Base-by-base conservation (phyloP, 2,888 invertebrate genomes). In the Agrypnus murinus region DNA sequence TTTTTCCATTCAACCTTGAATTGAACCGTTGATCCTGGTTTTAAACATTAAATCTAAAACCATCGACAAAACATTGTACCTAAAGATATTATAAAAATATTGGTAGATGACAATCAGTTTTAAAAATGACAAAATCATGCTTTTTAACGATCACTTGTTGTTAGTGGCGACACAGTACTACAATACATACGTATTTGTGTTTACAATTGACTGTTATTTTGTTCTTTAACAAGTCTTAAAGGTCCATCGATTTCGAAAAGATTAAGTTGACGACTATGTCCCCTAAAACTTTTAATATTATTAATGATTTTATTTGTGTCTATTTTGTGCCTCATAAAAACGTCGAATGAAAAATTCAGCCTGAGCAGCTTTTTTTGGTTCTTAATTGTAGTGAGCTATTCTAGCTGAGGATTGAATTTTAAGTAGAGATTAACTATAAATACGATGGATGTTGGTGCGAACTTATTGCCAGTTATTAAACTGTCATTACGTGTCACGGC, bases 401-500 rank as follows among this genome's bases (percentile, higher is more conserved):
- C 53, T 57, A 57, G 55, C 19, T 58, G 46, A 48, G 58, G 66
- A 50, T 14, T 58, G 67, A 67, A 67, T 67, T 60, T 60, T 60
- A 62, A 67, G 59, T 55, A 60, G 67, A 60, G 67, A 67, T 67
- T 67, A 67, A 67, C 67, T 62, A 67, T 67, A 60, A 67, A 67
- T 60, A 60, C 67, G 60, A 62, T 62, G 31, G 64, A 69, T 62
- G 67, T 31, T 68, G 64, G 63, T 64, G 69, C 64, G 55, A 69
- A 69, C 62, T 63, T 69, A 69, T 69, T 65, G 70, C 65, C 60
- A 57, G 72, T 68, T 72, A 72, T 72, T 72, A 72, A 72, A 72
- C 62, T 72, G 72, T 72, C 72, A 65, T 72, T 72, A 72, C 45
- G 62, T 65, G 59, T 69, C 69, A 69, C 50, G 53, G 31, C 57